Evolutionary conservation across 2,797 vertebrate species (phyloP), one percentile per base, ranked within the genome.

Genomic region (Zenarchopterus dispar): DNA sequence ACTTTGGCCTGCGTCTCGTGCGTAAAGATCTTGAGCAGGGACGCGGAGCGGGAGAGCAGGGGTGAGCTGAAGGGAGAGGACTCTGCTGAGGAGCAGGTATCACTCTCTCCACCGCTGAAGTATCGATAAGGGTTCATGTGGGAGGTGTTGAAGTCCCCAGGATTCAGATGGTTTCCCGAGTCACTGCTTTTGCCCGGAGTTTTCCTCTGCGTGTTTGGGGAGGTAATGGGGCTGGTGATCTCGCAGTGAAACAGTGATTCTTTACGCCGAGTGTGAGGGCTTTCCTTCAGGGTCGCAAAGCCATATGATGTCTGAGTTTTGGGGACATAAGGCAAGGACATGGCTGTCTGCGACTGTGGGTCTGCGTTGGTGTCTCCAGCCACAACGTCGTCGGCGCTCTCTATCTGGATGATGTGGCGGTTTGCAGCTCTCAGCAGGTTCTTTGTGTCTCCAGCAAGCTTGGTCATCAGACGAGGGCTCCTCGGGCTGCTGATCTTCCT

Each of bases 201-300:
- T 22, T 90, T 92, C 68, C 89, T 84, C 74, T 95, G 96, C 3
- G 93, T 49, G 6, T 93, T 93, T 1, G 96, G 97, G 0, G 97
- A 99, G 47, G 95, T 95, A 17, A 93, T 88, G 0, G 95, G 96
- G 36, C 96, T 97, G 58, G 92, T 93, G 23, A 95, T 94, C 81
- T 99, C 97, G 6, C 95, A 96, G 90, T 99, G 97, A 84, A 99
- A 99, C 7, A 99, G 93, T 0, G 97, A 98, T 77, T 99, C 97
- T 70, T 97, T 98, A 28, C 97, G 95, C 0, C 97, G 94, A 0
- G 97, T 99, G 91, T 99, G 97, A 0, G 97, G 97, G 73, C 97
- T 99, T 82, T 99, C 97, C 78, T 96, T 94, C 53, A 98, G 89
- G 0, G 96, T 97, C 2, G 96, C 88, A 0, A 99, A 97, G 48